Base-by-base conservation (phyloP, 1,140 invertebrate genomes). In the Helicoverpa armigera region DNA sequence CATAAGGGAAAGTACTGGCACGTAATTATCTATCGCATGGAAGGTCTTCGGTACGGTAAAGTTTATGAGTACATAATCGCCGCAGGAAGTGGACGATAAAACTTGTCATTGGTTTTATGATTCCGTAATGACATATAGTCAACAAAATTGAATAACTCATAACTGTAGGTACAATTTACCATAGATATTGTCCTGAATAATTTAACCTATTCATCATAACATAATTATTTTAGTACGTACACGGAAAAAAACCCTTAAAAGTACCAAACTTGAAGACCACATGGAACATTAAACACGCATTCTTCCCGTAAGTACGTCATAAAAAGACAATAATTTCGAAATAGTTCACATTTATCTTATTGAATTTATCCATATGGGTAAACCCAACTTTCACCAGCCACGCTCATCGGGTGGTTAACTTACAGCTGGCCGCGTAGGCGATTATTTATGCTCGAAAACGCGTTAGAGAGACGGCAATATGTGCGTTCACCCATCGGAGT, bases 21-120 rank as follows among this genome's bases (percentile, higher is more conserved):
- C 51, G 16, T 76, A 51, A 75, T 75, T 61, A 75, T 75, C 54
- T 50, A 60, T 50, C 51, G 58, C 56, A 43, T 58, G 54, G n/a
- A 48, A 67, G n/a, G 43, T 48, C 35, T 43, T 67, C 48, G n/a
- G 48, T 69, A 50, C 23, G 16, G 65, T 70, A 70, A 53, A 11
- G 65, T 69, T 53, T 11, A 48, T 50, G n/a, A 67, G 65, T 69
- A 70, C 14, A 16, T 50, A 48, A 67, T 18, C 16, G n/a, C 10
- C 12, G 43, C 31, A 18, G 63, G 63, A 67, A 67, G 63, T n/a
- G 63, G n/a, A 50, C 63, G 43, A 67, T 67, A 67, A 50, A 16
- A 67, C n/a, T 18, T 67, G 63, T 48, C 63, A 67, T 67, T 48
- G 35, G 11, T 48, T 50, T 18, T 48, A 48, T 67, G 16, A 18